Conservation (phyloP, 2,113 vertebrate genomes). For the Peromyscus californicus region DNA sequence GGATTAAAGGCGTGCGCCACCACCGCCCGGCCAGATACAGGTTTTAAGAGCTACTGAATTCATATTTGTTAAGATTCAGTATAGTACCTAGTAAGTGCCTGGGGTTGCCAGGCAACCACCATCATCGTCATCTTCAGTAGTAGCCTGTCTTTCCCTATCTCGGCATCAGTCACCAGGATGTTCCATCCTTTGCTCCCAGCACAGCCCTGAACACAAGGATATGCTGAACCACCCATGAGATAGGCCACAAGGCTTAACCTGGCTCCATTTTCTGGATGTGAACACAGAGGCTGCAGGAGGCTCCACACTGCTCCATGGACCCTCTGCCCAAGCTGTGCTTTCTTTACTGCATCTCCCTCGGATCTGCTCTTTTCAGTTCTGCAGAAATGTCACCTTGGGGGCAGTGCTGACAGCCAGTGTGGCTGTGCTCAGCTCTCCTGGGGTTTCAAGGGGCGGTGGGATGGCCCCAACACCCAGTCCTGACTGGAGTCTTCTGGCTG, state of each 20-base stretch:
- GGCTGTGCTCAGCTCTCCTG: conserved; percentile 62
- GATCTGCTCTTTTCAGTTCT: conserved; percentile 27
- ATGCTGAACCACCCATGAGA: not conserved
- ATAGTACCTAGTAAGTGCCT: not conserved
- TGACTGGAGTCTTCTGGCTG: conserved; percentile 75
- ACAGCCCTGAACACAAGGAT: not conserved
- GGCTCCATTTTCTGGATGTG: not conserved
- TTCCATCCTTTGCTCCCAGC: not conserved
- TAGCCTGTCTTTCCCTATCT: not conserved
- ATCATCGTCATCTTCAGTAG: not conserved
- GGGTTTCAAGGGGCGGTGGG: not conserved
- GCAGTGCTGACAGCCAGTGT: not conserved
- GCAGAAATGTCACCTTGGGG: not conserved
- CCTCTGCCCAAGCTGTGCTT: not conserved
- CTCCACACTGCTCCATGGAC: fast-evolving
- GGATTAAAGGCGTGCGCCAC: no score
- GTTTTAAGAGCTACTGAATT: not conserved
- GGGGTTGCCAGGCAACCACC: not conserved
- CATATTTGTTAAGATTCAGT: not conserved
- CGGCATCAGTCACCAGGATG: not conserved
- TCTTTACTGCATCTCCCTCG: not conserved
- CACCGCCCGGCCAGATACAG: no score
- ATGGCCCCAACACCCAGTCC: conserved; percentile 62
- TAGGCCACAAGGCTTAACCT: not conserved
- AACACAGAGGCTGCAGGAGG: not conserved